A percentile compares a stretch with the other conserved stretches of the same genome.
phyloP scores from a whole-genome alignment of 2,797 vertebrate genomes.

The Gymnocypris eckloni region DNA sequence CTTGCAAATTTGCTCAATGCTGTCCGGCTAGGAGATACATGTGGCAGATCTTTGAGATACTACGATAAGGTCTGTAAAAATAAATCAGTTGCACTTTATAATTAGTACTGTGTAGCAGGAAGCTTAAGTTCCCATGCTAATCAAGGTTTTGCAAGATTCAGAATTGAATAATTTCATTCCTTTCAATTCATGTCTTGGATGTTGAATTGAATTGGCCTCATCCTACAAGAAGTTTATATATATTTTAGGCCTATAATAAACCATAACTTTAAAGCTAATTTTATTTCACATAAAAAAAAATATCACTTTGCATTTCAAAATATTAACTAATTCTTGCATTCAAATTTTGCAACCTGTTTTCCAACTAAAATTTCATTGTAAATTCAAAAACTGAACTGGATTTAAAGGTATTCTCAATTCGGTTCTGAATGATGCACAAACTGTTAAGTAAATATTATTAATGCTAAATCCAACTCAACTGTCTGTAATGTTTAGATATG shows the following conservation, averaged over 20 bases:
- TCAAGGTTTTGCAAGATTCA: neutral
- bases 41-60: constrained; percentile 72
- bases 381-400: neutral
- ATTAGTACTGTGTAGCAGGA: neutral
- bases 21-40: constrained; percentile 74
- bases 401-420: neutral
- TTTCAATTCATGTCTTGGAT: neutral
- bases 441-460: neutral
- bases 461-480: neutral
- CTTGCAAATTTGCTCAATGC: constrained; percentile 75
- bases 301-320: neutral
- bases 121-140: neutral
- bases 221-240: too few species aligned
- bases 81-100: neutral
- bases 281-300: neutral
- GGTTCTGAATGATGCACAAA: neutral
- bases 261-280: neutral
- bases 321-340: neutral
- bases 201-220: neutral
- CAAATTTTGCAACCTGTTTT: neutral
- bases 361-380: neutral
- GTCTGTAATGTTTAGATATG: neutral
- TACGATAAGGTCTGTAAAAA: constrained; percentile 79
- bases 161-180: neutral
- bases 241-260: neutral